Evolutionary conservation across 2,888 invertebrate genomes (phyloP).

Genomic region (Acronicta leporina): DNA sequence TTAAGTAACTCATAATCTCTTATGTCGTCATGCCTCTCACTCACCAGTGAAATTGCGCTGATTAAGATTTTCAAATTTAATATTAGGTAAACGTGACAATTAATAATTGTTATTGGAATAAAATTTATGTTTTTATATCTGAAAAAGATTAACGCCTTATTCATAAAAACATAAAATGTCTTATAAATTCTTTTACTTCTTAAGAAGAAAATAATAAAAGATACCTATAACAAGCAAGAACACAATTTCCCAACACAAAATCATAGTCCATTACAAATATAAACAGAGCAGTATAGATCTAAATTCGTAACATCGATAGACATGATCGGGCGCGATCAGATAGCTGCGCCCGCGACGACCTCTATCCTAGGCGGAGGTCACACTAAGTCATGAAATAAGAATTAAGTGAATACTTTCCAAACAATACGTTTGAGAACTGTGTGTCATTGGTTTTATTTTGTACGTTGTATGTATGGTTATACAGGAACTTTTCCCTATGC

Average conservation of each 20-base stretch:
- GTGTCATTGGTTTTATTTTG: conserved; percentile 33
- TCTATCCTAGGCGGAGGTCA: conserved; percentile 74
- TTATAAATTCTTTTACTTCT: too few relatives aligned
- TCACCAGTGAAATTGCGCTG: too few relatives aligned
- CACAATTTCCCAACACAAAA: conserved; percentile 26
- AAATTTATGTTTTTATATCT: too few relatives aligned
- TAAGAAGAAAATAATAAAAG: neutral
- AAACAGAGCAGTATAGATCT: conserved; percentile 51
- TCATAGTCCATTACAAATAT: conserved; percentile 41
- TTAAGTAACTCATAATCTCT: neutral
- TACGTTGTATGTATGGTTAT: conserved; percentile 5
- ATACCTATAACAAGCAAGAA: conserved; percentile 3
- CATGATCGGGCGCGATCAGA: conserved; percentile 76
- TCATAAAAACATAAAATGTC: too few relatives aligned
- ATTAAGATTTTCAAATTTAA: too few relatives aligned
- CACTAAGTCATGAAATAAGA: conserved; percentile 77
- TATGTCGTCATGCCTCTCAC: too few relatives aligned
- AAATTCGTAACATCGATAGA: conserved; percentile 68
- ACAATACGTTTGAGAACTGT: conserved; percentile 63
- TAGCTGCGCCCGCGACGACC: conserved; percentile 70
- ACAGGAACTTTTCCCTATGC: neutral
- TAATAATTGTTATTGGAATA: too few relatives aligned
- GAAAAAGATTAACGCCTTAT: too few relatives aligned
- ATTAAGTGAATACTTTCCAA: conserved; percentile 74
- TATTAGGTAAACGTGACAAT: too few relatives aligned